These are phyloP conservation scores for Petrocephalus sullivani DNA, from an alignment of 2,797 vertebrate species.

Conservation along the genomic window DNA sequence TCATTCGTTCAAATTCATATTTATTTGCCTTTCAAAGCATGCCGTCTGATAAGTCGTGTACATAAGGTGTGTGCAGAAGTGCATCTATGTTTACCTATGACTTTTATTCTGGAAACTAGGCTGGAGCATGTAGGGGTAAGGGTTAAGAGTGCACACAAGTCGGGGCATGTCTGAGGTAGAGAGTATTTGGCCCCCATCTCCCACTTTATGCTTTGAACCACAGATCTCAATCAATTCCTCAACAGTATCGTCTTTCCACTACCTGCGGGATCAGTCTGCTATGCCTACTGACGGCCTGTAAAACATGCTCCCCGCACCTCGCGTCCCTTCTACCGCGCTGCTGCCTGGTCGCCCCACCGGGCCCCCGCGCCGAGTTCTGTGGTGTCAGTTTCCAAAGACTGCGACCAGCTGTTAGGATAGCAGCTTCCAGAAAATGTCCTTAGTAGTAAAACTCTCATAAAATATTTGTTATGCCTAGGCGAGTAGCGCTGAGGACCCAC, in stretches of 20 bases:
- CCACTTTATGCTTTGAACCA: background rate
- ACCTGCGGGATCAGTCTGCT: constrained; percentile 26
- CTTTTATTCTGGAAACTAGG: constrained; percentile 17
- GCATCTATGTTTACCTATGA: constrained; percentile 23
- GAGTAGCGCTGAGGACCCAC: background rate
- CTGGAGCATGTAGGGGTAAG: constrained; percentile 14
- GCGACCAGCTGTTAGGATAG: background rate
- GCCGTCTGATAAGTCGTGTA: constrained; percentile 24
- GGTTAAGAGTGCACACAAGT: constrained; percentile 41
- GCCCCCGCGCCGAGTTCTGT: background rate
- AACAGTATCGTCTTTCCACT: constrained; percentile 23
- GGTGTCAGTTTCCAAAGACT: background rate
- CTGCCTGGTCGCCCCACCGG: background rate
- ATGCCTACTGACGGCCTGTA: constrained; percentile 30
- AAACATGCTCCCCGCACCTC: constrained; percentile 27
- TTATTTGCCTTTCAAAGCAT: constrained; percentile 19
- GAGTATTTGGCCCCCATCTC: constrained; percentile 42
- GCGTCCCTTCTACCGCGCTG: constrained; percentile 9
- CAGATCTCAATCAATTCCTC: constrained; percentile 50
- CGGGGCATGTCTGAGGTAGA: constrained; percentile 39
- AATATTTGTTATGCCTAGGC: background rate
- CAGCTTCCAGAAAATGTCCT: background rate
- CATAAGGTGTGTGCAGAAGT: background rate
- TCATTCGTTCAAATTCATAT: background rate
- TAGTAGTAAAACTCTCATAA: background rate